phyloP scores from a whole-genome alignment of 1,140 invertebrate genomes.

The Bombus confusus region DNA sequence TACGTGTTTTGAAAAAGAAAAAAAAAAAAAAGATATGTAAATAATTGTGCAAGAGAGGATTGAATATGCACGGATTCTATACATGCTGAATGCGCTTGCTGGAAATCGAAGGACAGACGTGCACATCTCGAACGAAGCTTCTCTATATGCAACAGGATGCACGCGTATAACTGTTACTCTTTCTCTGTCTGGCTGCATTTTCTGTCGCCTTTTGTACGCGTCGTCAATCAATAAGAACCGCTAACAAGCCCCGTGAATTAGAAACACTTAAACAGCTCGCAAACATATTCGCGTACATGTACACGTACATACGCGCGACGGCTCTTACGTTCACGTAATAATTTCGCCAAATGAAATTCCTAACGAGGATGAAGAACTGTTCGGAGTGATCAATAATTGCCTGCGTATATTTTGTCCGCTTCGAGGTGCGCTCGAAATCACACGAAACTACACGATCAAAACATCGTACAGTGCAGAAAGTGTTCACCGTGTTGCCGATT shows the following conservation, averaged over 20 bases:
- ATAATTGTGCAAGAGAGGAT: neutral
- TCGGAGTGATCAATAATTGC: no score
- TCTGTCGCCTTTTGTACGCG: conserved; percentile 16
- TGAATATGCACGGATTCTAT: neutral
- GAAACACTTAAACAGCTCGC: conserved; percentile 14
- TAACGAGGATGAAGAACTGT: neutral
- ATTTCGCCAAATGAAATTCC: neutral
- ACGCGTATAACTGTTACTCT: neutral
- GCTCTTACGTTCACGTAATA: neutral
- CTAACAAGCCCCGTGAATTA: conserved; percentile 38
- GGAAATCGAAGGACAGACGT: neutral
- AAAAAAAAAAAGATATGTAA: neutral
- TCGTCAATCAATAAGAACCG: conserved; percentile 41
- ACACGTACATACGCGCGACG: neutral
- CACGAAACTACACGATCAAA: neutral
- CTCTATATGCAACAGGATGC: conserved; percentile 22
- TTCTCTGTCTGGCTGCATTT: conserved; percentile 20
- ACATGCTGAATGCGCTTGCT: conserved; percentile 18
- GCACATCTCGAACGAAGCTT: conserved; percentile 5
- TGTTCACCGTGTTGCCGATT: neutral
- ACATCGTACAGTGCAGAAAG: neutral
- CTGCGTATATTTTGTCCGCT: no score
- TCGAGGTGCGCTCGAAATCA: neutral
- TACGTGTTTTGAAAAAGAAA: neutral
- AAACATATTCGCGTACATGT: neutral